Evolutionary conservation across 2,797 vertebrate species (phyloP), one percentile per base, ranked within the genome.

Genomic region (Muscicapa comitata): DNA sequence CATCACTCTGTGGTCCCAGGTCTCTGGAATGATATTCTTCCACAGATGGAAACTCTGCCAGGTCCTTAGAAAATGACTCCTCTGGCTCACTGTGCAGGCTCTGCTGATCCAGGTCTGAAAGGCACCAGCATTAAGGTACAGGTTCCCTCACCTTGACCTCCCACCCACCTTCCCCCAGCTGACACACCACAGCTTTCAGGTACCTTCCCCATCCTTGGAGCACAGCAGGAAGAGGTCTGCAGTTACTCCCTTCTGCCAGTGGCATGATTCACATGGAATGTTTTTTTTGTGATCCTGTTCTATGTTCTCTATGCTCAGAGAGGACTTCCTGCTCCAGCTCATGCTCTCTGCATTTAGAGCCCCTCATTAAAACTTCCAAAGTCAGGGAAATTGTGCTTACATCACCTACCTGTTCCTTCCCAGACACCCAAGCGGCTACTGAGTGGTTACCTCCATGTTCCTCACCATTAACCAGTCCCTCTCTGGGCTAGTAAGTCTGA

Each of bases 61-160:
- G 98, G 92, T 99, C 99, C 61, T 98, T 98, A 94, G 98, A 98
- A 97, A 98, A 98, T 1, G 98, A 86, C 95, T 99, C 98, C 65
- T 99, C 99, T 0, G 99, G 98, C 90, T 99, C 99, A 21, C 99
- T 99, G 97, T 98, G 98, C 43, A 99, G 88, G 95, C 98, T 99
- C 95, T 99, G 99, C 97, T 99, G 99, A 96, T 99, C 99, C 98
- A 99, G 96, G 97, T 99, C 99, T 99, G 97, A 62, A 94, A 95
- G 90, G 84, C 63, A 96, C 11, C 54, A 51, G 63, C 33, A 31
- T 65, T 90, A 72, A 88, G 80, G 31, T 5, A 3, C 29, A 13
- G 8, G 26, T 48, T 86, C 61, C 42, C 20, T 58, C 37, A 53
- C 5, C 29, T 0, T 2, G 1, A 54, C 4, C 45, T 67, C 62